Base-by-base conservation (phyloP, 2,888 invertebrate genomes). In the Drosophila cracens region DNA sequence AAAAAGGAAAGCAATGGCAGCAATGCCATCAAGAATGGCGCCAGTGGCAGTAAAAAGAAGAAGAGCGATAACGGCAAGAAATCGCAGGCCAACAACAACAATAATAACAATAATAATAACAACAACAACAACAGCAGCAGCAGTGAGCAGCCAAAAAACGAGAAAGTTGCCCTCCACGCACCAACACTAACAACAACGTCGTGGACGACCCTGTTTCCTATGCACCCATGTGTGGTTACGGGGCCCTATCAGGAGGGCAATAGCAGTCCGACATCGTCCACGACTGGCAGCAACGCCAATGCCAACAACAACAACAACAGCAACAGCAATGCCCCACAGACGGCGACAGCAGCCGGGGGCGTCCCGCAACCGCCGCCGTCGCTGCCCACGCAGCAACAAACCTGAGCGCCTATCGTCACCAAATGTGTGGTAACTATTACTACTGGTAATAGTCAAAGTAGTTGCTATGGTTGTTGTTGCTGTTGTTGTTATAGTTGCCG, bases 141-240 rank as follows among this genome's bases (percentile, higher is more conserved):
- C 68, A 73, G 80, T 70, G 92, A 90, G 88, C 92, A 93, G 91
- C 89, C 93, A 92, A 93, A 93, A 93, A 92, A 92, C 92, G 93
- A 92, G 91, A 93, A 93, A 91, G 90, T 92, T 91, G 91, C 92
- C 91, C 92, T 93, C 91, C 92, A 93, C 90, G 92, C 92, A 91
- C 92, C 93, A 90, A 96, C 97, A 58, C 94, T 95, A 92, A 96
- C 97, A 66, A 97, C 97, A 58, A 96, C 96, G 94, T 96, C 97
- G 85, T 96, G 97, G 96, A 97, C 97, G 67, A 97, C 97, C 78
- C 94, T 97, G 91, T 97, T 97, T 93, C 97, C 97, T 71, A 97
- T 96, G 96, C 96, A 96, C 92, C 96, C 96, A 53, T 97, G 97
- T 94, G 96, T 96, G 93, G 96, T 97, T 89, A 97, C 97, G 76